Evolutionary conservation across 2,113 vertebrate genomes (phyloP).

Genomic region (Montifringilla adamsi): DNA sequence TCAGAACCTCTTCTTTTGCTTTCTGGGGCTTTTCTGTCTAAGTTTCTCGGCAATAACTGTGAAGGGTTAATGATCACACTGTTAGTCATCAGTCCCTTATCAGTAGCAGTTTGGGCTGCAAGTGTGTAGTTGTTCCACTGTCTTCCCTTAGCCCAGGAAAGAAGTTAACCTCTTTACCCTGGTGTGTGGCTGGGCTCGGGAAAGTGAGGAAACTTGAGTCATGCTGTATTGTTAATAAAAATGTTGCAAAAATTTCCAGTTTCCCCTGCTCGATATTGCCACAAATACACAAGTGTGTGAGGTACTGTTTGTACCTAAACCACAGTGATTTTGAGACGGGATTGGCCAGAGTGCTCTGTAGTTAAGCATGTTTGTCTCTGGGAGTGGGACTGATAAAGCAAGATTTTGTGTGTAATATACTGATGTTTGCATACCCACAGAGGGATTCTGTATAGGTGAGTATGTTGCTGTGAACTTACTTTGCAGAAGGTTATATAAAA

Average conservation of each 20-base stretch:
- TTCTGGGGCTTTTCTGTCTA: neutral
- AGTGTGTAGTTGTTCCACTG: neutral
- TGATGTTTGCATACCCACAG: neutral
- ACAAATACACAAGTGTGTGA: neutral
- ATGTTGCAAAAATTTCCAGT: slow-evolving; percentile 14
- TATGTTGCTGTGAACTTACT: neutral
- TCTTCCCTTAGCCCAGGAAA: neutral
- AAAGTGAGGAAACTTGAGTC: slow-evolving; percentile 15
- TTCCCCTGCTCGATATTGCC: neutral
- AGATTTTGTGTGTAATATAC: neutral
- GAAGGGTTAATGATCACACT: neutral
- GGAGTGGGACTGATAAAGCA: neutral
- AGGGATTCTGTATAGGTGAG: neutral
- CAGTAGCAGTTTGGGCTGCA: neutral
- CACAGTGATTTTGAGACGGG: neutral
- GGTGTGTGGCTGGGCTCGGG: neutral
- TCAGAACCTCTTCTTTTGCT: neutral
- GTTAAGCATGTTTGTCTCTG: neutral
- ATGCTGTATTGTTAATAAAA: neutral
- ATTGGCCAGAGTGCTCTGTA: neutral
- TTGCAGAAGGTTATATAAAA: neutral
- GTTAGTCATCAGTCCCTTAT: neutral
- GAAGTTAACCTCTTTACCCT: neutral
- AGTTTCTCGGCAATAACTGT: neutral
- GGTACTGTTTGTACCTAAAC: neutral